These are phyloP conservation scores for Caretta caretta DNA, from an alignment of 2,113 vertebrate species.

Conservation along the genomic window DNA sequence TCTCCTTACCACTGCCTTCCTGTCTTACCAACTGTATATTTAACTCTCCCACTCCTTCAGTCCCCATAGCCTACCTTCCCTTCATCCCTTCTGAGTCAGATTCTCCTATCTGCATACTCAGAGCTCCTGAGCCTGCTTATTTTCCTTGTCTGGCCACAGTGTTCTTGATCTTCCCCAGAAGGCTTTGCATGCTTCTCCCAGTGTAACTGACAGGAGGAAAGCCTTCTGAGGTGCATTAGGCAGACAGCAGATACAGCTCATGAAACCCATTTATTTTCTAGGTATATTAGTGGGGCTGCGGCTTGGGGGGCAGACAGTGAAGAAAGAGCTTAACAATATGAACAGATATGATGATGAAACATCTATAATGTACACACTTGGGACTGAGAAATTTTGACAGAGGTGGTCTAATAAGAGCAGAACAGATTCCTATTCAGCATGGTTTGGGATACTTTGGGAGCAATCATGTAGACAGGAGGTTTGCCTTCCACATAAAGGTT, in stretches of 20 bases:
- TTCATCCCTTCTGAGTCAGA: background rate
- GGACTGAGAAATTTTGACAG: conserved; percentile 4
- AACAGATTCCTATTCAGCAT: background rate
- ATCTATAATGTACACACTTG: background rate
- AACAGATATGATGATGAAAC: background rate
- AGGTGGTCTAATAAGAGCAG: background rate
- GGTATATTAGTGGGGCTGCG: conserved; percentile 32
- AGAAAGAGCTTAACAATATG: background rate
- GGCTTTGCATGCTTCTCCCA: conserved; percentile 4
- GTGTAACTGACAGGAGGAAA: background rate
- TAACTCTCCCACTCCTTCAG: background rate
- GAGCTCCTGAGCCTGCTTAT: background rate
- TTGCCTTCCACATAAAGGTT: background rate
- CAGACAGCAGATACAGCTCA: background rate
- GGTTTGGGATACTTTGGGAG: background rate
- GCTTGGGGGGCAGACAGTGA: background rate
- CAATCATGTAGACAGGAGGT: background rate
- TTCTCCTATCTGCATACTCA: background rate
- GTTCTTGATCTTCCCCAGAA: background rate
- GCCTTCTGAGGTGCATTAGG: background rate
- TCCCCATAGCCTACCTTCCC: background rate
- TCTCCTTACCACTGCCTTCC: conserved; percentile 34
- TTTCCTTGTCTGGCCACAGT: conserved; percentile 11
- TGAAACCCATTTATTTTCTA: conserved; percentile 25
- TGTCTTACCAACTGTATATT: conserved; percentile 26